Conservation (phyloP, 2,797 vertebrate species). For the Eurystomus glaucurus region DNA sequence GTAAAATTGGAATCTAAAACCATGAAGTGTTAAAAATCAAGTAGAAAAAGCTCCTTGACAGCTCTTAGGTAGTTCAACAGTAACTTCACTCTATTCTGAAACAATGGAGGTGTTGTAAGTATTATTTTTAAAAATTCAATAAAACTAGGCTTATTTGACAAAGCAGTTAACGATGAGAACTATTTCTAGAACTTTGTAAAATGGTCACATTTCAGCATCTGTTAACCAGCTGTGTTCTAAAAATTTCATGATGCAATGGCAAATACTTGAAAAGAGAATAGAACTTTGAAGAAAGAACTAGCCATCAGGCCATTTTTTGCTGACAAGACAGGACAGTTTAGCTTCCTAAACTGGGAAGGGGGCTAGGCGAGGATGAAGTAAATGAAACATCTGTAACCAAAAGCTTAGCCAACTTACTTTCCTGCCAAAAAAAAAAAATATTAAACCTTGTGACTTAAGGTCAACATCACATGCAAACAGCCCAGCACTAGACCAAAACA, state of each 20-base stretch:
- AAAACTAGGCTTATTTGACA: not conserved
- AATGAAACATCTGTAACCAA: not conserved
- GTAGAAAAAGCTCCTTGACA: not conserved
- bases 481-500: not conserved
- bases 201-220: not conserved
- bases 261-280: not conserved
- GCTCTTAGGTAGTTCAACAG: not conserved
- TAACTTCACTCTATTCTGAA: not conserved
- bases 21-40: not conserved
- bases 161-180: not conserved
- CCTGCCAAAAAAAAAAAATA: not conserved
- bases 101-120: not conserved
- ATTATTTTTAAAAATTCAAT: not conserved
- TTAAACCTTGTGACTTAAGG: not conserved
- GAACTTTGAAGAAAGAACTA: not conserved
- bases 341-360: not conserved
- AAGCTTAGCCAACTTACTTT: not conserved
- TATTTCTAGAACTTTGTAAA: not conserved
- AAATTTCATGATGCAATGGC: not conserved
- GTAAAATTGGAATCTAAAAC: not conserved
- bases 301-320: not conserved
- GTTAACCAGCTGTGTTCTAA: not conserved
- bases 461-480: not conserved
- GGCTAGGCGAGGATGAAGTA: not conserved
- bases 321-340: not conserved